phyloP scores from a whole-genome alignment of 2,113 vertebrate genomes.

The Planiliza haematocheilus region DNA sequence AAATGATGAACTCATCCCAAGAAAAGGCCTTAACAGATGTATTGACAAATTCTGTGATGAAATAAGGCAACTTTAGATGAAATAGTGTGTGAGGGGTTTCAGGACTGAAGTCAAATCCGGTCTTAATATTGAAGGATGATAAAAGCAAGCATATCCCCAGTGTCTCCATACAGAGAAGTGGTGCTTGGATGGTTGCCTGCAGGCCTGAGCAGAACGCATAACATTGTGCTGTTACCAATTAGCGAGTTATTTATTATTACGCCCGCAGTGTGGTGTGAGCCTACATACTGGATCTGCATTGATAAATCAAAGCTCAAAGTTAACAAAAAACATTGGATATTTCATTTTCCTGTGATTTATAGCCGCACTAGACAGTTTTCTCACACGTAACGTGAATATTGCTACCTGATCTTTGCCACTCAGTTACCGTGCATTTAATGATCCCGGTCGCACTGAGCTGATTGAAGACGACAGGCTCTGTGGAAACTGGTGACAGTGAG shows the following conservation, averaged over 20 bases:
- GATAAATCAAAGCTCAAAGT: not conserved
- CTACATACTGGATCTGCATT: not conserved
- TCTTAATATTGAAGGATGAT: slow-evolving; percentile 10
- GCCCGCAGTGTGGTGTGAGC: not conserved
- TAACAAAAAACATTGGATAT: not conserved
- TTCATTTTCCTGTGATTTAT: not conserved
- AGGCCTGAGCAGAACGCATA: not conserved
- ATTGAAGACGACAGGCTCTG: slow-evolving; percentile 52
- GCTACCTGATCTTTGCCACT: slow-evolving; percentile 17
- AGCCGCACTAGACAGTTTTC: slow-evolving; percentile 4
- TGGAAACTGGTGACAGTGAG: slow-evolving; percentile 53
- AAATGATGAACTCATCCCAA: slow-evolving; percentile 40
- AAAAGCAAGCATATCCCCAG: not conserved
- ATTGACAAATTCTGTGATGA: slow-evolving; percentile 54
- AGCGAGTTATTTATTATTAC: no score
- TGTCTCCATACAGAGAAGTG: not conserved
- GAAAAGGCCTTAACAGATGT: not conserved
- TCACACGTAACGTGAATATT: not conserved
- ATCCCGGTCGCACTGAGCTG: slow-evolving; percentile 35
- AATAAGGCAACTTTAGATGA: slow-evolving; percentile 44
- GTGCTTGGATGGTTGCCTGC: not conserved
- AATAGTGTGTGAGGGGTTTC: slow-evolving; percentile 1
- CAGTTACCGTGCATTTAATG: slow-evolving; percentile 21
- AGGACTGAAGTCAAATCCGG: not conserved
- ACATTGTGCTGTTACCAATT: not conserved